These are phyloP conservation scores for Hoplodrina ambigua DNA, from an alignment of 2,888 invertebrate genomes.

Conservation along the genomic window DNA sequence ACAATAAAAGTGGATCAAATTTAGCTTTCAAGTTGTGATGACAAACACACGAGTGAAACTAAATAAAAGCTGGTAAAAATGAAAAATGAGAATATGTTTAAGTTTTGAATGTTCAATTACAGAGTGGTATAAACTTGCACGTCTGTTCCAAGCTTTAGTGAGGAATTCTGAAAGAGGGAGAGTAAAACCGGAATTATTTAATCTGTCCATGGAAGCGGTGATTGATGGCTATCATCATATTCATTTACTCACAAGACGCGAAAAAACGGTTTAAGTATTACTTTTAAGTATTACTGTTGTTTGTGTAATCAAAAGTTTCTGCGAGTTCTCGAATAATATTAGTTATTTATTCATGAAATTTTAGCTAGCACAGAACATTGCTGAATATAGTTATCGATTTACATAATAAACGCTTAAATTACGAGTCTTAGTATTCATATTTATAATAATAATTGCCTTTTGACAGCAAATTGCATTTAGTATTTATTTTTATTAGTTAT, in stretches of 20 bases:
- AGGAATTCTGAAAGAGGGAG: slow-evolving; percentile 53
- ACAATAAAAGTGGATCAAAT: no score
- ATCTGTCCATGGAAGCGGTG: slow-evolving; percentile 68
- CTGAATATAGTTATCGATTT: slow-evolving; percentile 14
- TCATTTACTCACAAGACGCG: slow-evolving; percentile 62
- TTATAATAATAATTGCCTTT: slow-evolving; percentile 30
- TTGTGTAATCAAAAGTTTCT: slow-evolving; percentile 48
- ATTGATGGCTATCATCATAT: slow-evolving; percentile 64
- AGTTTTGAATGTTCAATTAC: neutral
- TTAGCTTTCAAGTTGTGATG: no score
- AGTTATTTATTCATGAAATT: slow-evolving; percentile 29
- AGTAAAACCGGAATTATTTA: slow-evolving; percentile 67
- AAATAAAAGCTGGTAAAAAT: no score
- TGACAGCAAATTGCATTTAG: slow-evolving; percentile 15
- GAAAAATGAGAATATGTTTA: no score
- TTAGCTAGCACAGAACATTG: neutral
- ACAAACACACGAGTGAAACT: no score
- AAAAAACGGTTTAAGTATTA: slow-evolving; percentile 53
- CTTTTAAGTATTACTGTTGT: slow-evolving; percentile 56
- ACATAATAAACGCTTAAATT: slow-evolving; percentile 27
- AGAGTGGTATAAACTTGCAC: neutral
- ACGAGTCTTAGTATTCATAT: slow-evolving; percentile 9
- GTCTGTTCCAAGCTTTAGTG: slow-evolving; percentile 30
- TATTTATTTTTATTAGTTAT: slow-evolving; percentile 37
- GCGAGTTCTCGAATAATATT: neutral